Evolutionary conservation across 2,888 invertebrate species (phyloP), one percentile per base, ranked within the genome.

Genomic region (Xestia rhomboidea): DNA sequence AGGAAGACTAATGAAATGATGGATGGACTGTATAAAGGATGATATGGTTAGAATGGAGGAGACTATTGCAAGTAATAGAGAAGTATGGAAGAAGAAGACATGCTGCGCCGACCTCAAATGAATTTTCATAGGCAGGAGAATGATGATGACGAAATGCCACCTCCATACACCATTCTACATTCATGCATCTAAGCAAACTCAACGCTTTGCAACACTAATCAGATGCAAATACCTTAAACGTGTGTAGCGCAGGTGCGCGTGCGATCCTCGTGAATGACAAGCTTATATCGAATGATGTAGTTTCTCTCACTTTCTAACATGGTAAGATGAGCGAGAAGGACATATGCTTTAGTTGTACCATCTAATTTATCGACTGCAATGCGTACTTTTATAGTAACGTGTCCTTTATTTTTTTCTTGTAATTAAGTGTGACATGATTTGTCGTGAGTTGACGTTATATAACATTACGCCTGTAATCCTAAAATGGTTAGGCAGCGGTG

Each of bases 211-310:
- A 78, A 67, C 68, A 76, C 76, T 84, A 89, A 87, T 87, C 85
- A 87, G 68, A 90, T 89, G 88, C 84, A 86, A 91, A 89, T 87
- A 87, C 75, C 71, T 76, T 81, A 74, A 81, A 81, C 80, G 75
- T 84, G 81, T 87, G 82, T 84, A 81, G 69, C 71, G 87, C 90
- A 90, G 88, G 87, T 89, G 89, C 68, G 77, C 79, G 64, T 72
- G 76, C 76, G 68, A 27, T 81, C 71, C 49, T 76, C 46, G 64
- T 78, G 82, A 81, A 85, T 87, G 81, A 88, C 82, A 80, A 84
- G 54, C 76, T 70, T 64, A 70, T 51, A 69, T 51, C 46, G 54
- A 69, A 68, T 71, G 60, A 68, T 76, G 5, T 57, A 68, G 13
- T n/a, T 64, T 49, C 8, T 66, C 8, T 73, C 73, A 13, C 51